These are phyloP conservation scores for Dendrolimus houi DNA, from an alignment of 2,888 invertebrate species.

Conservation along the genomic window DNA sequence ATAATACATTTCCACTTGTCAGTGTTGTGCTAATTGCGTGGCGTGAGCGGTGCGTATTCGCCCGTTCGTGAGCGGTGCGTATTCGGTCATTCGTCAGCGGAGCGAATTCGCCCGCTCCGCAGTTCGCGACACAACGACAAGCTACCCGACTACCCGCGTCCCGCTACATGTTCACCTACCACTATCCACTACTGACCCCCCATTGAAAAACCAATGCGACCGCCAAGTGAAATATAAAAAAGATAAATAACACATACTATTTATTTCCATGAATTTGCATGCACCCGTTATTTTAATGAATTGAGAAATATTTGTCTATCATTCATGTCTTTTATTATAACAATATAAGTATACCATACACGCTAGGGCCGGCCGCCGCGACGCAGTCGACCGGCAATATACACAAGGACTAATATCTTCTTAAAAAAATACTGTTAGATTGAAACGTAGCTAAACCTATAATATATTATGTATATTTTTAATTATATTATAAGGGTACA, in stretches of 20 bases:
- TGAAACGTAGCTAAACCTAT: conserved; percentile 75
- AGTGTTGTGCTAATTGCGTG: conserved; percentile 43
- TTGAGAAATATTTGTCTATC: conserved; percentile 72
- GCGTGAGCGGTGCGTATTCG: neutral
- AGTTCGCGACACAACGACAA: conserved; percentile 25
- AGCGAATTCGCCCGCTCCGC: neutral
- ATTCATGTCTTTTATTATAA: conserved; percentile 71
- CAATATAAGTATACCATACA: conserved; percentile 69
- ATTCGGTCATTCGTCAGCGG: no score
- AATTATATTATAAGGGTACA: conserved; percentile 65
- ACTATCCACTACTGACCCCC: conserved; percentile 31
- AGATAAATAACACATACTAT: conserved; percentile 73
- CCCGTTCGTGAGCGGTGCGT: neutral
- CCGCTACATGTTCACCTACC: conserved; percentile 14
- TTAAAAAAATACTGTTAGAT: conserved; percentile 77
- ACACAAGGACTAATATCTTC: conserved; percentile 76
- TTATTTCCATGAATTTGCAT: conserved; percentile 70
- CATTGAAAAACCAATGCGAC: conserved; percentile 66
- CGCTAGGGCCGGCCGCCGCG: conserved; percentile 61
- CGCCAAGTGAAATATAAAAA: conserved; percentile 74
- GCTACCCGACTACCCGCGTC: conserved; percentile 30
- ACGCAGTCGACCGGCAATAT: conserved; percentile 59
- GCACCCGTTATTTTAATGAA: conserved; percentile 72
- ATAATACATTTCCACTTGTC: conserved; percentile 66
- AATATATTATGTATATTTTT: conserved; percentile 63